These are phyloP conservation scores for Chionomys nivalis DNA, from an alignment of 2,113 vertebrate species.

Conservation along the genomic window DNA sequence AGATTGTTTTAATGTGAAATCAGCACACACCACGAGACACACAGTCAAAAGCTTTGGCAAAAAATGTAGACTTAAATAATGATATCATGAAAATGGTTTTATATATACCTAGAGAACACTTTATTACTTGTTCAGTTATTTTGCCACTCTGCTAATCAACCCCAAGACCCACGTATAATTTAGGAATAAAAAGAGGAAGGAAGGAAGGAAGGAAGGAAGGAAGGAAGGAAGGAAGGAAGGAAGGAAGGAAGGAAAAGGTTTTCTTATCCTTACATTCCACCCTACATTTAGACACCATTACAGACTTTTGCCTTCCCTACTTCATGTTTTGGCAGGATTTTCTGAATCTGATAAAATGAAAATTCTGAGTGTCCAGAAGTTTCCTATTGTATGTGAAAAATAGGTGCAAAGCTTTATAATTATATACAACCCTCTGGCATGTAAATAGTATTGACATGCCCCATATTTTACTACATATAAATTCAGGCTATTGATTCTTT, in stretches of 20 bases:
- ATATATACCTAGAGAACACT: background rate
- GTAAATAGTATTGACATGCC: background rate
- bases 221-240: too few species aligned
- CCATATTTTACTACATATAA: background rate
- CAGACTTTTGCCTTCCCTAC: fast-evolving
- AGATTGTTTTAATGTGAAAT: background rate
- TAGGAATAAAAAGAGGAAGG: background rate
- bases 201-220: too few species aligned
- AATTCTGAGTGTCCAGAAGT: background rate
- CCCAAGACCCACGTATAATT: background rate
- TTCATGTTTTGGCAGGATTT: background rate
- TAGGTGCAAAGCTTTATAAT: background rate
- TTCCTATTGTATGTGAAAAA: background rate
- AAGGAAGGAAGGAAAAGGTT: fast-evolving
- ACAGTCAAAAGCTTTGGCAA: background rate
- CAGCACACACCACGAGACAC: background rate
- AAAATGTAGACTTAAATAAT: background rate
- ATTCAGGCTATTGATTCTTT: background rate
- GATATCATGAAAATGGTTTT: background rate
- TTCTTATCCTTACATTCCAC: background rate
- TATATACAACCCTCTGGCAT: background rate
- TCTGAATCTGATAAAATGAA: background rate
- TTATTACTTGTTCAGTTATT: background rate
- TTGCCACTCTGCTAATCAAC: too few species aligned
- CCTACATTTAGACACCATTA: background rate